Percentiles rank a stretch among this genome's conserved stretches.
Evolutionary conservation across 2,888 invertebrate species (phyloP).

Genomic region (Lepeophtheirus nordmannii): DNA sequence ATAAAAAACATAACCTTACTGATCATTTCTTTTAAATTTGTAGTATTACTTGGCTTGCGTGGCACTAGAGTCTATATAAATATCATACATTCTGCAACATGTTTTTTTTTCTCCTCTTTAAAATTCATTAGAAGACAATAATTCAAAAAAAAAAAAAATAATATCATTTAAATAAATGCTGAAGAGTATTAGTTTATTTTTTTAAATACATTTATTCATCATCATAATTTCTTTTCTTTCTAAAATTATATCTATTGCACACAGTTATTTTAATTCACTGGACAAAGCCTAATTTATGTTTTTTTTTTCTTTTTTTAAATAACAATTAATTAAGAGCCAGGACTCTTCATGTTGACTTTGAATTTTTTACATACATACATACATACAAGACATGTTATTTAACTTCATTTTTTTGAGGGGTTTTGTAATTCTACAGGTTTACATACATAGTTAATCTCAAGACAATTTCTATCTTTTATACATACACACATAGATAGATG

Average conservation of each 20-base stretch:
- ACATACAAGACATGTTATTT: neutral
- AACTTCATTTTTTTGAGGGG: too few relatives aligned
- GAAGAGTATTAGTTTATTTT: neutral
- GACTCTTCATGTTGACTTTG: slow-evolving; percentile 24
- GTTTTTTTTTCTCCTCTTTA: too few relatives aligned
- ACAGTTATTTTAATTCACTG: neutral
- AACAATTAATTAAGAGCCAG: too few relatives aligned
- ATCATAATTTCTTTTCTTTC: neutral
- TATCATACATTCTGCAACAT: too few relatives aligned
- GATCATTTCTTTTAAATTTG: too few relatives aligned
- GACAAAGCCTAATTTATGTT: neutral
- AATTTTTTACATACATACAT: slow-evolving; percentile 26
- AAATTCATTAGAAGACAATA: too few relatives aligned
- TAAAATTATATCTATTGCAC: neutral
- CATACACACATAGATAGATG: too few relatives aligned
- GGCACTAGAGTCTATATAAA: too few relatives aligned
- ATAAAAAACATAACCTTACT: too few relatives aligned
- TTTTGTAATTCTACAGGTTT: neutral
- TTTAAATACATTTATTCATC: neutral
- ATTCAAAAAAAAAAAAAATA: too few relatives aligned
- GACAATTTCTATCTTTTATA: neutral
- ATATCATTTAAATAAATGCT: neutral
- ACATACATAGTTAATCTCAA: neutral
- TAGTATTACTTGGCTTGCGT: too few relatives aligned
- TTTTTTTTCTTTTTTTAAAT: neutral